Base-by-base conservation (phyloP, 2,113 vertebrate genomes). In the Phalacrocorax brasilianus region DNA sequence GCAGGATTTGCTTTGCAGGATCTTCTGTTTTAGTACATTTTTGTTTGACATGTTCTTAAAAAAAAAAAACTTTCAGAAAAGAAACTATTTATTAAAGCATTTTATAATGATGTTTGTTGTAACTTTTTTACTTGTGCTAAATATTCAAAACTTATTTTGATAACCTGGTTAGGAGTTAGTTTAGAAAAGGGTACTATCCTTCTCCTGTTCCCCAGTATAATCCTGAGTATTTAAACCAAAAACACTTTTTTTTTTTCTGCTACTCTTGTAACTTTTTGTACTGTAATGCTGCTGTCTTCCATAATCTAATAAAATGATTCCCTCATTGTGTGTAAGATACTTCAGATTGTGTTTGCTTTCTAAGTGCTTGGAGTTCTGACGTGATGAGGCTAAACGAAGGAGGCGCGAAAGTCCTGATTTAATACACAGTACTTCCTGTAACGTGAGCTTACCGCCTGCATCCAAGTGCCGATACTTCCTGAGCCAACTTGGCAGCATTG, bases 81-180 rank as follows among this genome's bases (percentile, higher is more conserved):
- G 92, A 98, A 98, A 98, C 97, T 99, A 99, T 99, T 99, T 99
- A 99, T 99, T 99, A 99, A 99, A 99, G 97, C 98, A 98, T 99
- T 99, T 99, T 99, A 99, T 99, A 99, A 98, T 97, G 97, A 98
- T 86, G 96, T 89, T 97, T 95, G 92, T 97, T 97, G 97, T 97
- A 96, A 96, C 94, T 97, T 97, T 97, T 97, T 96, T 96, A 92
- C 94, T 97, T 95, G 93, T 94, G 94, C 94, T 97, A 72, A 97
- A 96, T 97, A 97, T 80, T 96, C 96, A 95, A 88, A 93, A 96
- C 89, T 97, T 96, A 97, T 97, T 97, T 96, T 96, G 94, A 95
- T 97, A 97, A 92, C 93, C 91, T 96, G 93, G 52, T 96, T 97
- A 93, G 93, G 92, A 91, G 81, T 93, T 95, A 95, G 93, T 83